Conservation (phyloP, 2,888 invertebrate species). For the Hybos culiciformis region DNA sequence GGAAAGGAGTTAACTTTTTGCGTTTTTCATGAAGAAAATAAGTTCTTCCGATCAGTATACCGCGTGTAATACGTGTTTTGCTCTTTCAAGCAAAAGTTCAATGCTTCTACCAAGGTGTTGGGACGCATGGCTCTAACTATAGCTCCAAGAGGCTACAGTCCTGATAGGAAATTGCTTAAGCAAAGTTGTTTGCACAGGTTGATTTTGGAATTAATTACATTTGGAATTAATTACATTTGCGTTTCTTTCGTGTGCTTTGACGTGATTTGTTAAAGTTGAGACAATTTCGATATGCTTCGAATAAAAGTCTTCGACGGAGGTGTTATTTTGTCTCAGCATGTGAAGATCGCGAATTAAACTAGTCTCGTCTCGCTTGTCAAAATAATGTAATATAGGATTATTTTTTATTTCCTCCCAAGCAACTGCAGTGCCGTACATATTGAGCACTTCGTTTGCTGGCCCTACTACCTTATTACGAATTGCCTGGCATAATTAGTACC, state of each 20-base stretch:
- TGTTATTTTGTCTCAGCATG: slow-evolving; percentile 8
- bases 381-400: slow-evolving; percentile 13
- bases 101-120: slow-evolving; percentile 2
- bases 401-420: slow-evolving; percentile 13
- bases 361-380: slow-evolving; percentile 14
- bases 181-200: slow-evolving; percentile 9
- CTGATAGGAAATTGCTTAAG: slow-evolving; percentile 7
- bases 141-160: slow-evolving; percentile 8
- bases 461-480: slow-evolving; percentile 15
- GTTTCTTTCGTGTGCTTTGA: slow-evolving; percentile 14
- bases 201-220: slow-evolving; percentile 3
- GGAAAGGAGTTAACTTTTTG: not conserved
- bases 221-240: slow-evolving; percentile 8
- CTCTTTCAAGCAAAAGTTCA: slow-evolving; percentile 8
- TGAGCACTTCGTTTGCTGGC: slow-evolving; percentile 14
- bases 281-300: slow-evolving; percentile 16
- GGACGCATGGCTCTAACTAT: slow-evolving; percentile 9
- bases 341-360: slow-evolving; percentile 15
- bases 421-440: slow-evolving; percentile 13
- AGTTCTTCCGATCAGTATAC: not conserved
- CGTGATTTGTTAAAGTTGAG: slow-evolving; percentile 14
- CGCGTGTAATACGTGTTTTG: slow-evolving; percentile 10
- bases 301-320: slow-evolving; percentile 14
- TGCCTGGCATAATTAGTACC: slow-evolving; percentile 10
- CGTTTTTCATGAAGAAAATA: no score